Base-by-base conservation (phyloP, 2,888 invertebrate genomes). In the Noctua comes region DNA sequence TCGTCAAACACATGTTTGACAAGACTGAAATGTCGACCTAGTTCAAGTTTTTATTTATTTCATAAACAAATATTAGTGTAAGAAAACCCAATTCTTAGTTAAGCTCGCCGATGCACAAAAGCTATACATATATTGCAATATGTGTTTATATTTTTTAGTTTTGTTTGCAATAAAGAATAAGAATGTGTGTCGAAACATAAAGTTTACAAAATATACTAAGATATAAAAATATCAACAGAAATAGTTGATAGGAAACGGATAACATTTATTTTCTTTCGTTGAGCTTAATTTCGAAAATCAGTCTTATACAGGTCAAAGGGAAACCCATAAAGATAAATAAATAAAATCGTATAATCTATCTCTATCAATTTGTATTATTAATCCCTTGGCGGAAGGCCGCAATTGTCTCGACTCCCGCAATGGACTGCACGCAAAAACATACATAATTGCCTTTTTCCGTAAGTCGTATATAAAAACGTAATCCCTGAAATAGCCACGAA, bases 391-490 rank as follows among this genome's bases (percentile, higher is more conserved):
- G 54, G 74, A 80, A 48, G 36, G 18, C 73, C 73, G 46, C 70
- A 83, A 85, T 79, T 36, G 69, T 51, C 66, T 54, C 66, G 51
- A 74, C 59, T 68, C 27, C 68, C 59, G 13, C 62, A 68, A 82
- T 78, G 62, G 62, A 66, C 65, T 76, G 73, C 75, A 73, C 80
- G 64, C 78, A 81, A 86, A 87, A 87, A 87, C 83, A 79, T 62
- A 79, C 65, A 76, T 81, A 84, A 87, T 86, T 76, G 83, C 80
- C 78, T 80, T 84, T 84, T 85, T 84, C 80, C 83, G 77, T 71
- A 78, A 73, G 48, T 80, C 72, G 73, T 86, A 68, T 86, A 85
- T 77, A 78, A 87, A 85, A 79, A 70, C 74, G 27, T 85, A 86
- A 88, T 79, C 83, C 83, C 68, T 79, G n/a, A 65, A 27, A 65